Percentiles rank a stretch among this genome's conserved stretches.
Conservation (phyloP, 1,140 invertebrate genomes). For the Sarcophaga peregrina region DNA sequence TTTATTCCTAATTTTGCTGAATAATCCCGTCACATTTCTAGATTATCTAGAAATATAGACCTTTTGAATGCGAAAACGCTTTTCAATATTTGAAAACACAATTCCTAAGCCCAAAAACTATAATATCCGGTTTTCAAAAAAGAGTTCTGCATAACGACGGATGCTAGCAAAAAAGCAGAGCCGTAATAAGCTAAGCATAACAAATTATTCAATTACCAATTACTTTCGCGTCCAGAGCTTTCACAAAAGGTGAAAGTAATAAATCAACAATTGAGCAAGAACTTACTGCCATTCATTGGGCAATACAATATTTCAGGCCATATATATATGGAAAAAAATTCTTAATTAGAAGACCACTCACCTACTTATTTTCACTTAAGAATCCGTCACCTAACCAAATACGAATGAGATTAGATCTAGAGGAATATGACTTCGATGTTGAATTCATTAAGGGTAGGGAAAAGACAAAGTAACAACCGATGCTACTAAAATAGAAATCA, state of each 20-base stretch:
- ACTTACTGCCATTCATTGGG: no score
- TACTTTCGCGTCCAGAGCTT: not conserved
- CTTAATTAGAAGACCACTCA: no score
- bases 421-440: slow-evolving; percentile 42
- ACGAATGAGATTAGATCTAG: slow-evolving; percentile 9
- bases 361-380: no score
- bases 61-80: not conserved
- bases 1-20: not conserved
- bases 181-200: slow-evolving; percentile 31
- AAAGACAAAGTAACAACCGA: slow-evolving; percentile 46
- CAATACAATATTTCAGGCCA: no score
- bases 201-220: slow-evolving; percentile 42
- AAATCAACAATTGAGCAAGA: slow-evolving; percentile 23
- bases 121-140: not conserved
- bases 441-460: slow-evolving; percentile 56
- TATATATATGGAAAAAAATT: no score
- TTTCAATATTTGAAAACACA: not conserved
- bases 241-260: slow-evolving; percentile 26
- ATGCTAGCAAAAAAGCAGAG: slow-evolving; percentile 17
- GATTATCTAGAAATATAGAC: not conserved
- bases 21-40: not conserved
- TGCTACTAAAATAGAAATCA: no score
- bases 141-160: slow-evolving; percentile 5
- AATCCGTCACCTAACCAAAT: slow-evolving; percentile 58
- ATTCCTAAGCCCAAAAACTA: not conserved